Conservation (phyloP, 2,888 invertebrate species). For the Molorchus minor region DNA sequence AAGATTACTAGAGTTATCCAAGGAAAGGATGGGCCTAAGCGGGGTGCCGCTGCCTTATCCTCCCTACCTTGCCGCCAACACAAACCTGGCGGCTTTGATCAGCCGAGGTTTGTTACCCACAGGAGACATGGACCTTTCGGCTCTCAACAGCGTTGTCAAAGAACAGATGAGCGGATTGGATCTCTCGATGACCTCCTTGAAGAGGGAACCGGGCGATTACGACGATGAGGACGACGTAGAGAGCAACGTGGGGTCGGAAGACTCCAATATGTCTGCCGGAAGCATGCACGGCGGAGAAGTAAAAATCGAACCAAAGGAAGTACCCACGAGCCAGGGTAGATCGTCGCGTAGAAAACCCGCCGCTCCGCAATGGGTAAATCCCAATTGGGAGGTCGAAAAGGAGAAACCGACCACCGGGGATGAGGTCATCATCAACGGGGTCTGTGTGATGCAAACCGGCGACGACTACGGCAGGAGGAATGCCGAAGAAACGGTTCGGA, state of each 20-base stretch:
- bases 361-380: constrained; percentile 97
- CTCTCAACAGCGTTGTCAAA: constrained; percentile 65
- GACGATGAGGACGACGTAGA: constrained; percentile 84
- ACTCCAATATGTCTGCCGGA: constrained; percentile 63
- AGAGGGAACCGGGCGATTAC: constrained; percentile 79
- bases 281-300: constrained; percentile 70
- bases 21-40: constrained; percentile 82
- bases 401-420: constrained; percentile 71
- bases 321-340: constrained; percentile 59
- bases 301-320: constrained; percentile 67
- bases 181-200: constrained; percentile 83
- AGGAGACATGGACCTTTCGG: constrained; percentile 67
- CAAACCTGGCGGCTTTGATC: constrained; percentile 79
- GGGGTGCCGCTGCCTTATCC: constrained; percentile 81
- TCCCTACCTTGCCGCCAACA: constrained; percentile 80
- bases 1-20: constrained; percentile 86
- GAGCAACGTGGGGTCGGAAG: constrained; percentile 79
- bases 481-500: constrained; percentile 76
- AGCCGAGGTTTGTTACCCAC: constrained; percentile 73
- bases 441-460: constrained; percentile 89
- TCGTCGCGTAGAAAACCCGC: constrained; percentile 90
- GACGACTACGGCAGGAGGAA: constrained; percentile 73
- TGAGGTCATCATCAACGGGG: constrained; percentile 92
- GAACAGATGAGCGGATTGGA: constrained; percentile 88
- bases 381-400: constrained; percentile 83